Percentiles rank a stretch among this genome's conserved stretches.
These are phyloP conservation scores for Drosophila mimica DNA, from an alignment of 2,888 invertebrate species.

Conservation along the genomic window DNA sequence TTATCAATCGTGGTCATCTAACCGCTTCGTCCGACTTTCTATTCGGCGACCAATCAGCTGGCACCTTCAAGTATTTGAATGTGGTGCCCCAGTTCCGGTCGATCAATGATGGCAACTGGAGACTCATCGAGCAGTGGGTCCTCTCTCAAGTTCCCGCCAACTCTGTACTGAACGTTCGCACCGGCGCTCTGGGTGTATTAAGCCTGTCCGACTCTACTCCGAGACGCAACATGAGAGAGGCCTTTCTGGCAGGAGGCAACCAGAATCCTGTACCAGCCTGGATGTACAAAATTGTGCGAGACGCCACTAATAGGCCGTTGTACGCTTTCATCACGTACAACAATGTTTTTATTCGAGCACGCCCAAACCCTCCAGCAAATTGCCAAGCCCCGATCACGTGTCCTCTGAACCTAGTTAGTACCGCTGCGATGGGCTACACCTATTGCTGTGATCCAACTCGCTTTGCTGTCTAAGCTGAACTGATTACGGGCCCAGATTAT, in stretches of 20 bases:
- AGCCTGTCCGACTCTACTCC: background rate
- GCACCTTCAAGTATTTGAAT: slow-evolving; percentile 86
- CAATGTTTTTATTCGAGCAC: slow-evolving; percentile 3
- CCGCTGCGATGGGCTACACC: background rate
- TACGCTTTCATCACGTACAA: slow-evolving; percentile 30
- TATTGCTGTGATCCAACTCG: slow-evolving; percentile 21
- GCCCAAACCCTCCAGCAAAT: background rate
- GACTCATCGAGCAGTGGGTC: slow-evolving; percentile 84
- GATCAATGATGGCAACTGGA: slow-evolving; percentile 87
- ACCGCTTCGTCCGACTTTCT: slow-evolving; percentile 85
- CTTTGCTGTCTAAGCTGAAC: slow-evolving; percentile 4
- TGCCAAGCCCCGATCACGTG: slow-evolving; percentile 6
- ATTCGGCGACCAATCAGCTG: slow-evolving; percentile 84
- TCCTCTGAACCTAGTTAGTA: background rate
- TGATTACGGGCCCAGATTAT: background rate
- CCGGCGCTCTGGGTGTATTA: slow-evolving; percentile 14
- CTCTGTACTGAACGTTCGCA: slow-evolving; percentile 13
- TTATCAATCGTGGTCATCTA: slow-evolving; percentile 85
- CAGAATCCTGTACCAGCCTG: slow-evolving; percentile 8
- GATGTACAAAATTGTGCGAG: slow-evolving; percentile 18
- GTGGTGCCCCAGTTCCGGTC: slow-evolving; percentile 86
- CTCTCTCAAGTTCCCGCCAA: background rate
- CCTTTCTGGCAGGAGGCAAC: background rate
- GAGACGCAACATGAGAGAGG: background rate
- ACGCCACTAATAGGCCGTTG: background rate